Conservation (phyloP, 2,113 vertebrate species). For the Gasterosteus aculeatus region DNA sequence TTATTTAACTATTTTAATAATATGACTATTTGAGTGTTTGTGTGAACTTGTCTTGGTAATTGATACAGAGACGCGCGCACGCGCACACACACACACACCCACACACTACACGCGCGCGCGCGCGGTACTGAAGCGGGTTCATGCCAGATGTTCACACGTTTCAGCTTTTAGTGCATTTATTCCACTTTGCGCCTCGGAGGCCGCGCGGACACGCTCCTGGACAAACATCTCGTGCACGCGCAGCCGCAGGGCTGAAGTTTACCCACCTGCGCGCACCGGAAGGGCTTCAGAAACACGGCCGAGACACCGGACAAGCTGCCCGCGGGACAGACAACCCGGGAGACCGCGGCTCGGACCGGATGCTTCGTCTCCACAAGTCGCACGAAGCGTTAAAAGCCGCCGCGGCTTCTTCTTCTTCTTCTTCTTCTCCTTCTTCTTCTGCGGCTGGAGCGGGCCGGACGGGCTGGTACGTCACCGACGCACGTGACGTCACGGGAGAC, state of each 20-base stretch:
- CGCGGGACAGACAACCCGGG: neutral
- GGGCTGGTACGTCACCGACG: neutral
- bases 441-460: neutral
- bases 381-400: neutral
- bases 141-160: neutral
- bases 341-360: neutral
- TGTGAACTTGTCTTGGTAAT: neutral
- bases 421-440: neutral
- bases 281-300: conserved; percentile 2
- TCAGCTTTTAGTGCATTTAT: neutral
- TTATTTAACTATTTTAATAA: neutral
- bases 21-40: neutral
- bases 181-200: no score
- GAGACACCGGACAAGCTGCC: neutral
- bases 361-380: accelerated
- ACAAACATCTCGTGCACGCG: conserved; percentile 3
- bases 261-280: conserved; percentile 50
- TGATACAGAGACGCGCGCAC: neutral
- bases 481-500: neutral
- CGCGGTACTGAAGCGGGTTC: neutral
- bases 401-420: neutral
- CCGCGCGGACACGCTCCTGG: neutral
- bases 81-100: neutral
- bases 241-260: conserved; percentile 7
- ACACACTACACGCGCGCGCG: neutral